Percentiles rank a stretch among this genome's conserved stretches.
Evolutionary conservation across 2,113 vertebrate genomes (phyloP).

Genomic region (Muntiacus muntjak): DNA sequence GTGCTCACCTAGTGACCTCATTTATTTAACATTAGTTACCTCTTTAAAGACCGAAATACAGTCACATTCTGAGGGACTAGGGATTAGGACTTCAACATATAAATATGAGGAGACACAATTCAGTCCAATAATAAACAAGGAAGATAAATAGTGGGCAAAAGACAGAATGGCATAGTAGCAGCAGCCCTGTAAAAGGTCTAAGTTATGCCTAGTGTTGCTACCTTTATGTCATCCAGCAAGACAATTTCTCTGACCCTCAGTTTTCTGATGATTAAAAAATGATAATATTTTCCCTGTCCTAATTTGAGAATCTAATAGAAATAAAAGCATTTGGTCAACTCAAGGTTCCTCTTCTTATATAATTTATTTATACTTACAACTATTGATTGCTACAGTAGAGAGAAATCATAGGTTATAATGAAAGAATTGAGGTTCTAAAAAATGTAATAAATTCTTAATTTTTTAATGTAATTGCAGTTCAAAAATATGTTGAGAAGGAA

Average conservation of each 20-base stretch:
- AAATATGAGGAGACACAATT: not conserved
- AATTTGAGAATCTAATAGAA: not conserved
- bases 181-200: not conserved
- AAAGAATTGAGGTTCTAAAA: not conserved
- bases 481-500: conserved; percentile 12
- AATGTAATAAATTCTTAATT: not conserved
- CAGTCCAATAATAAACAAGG: not conserved
- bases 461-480: not conserved
- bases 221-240: not conserved
- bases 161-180: not conserved
- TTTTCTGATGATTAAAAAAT: conserved; percentile 33
- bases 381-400: not conserved
- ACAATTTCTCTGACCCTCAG: not conserved
- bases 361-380: conserved; percentile 3
- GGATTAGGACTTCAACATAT: not conserved
- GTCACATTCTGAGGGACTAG: not conserved
- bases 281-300: not conserved
- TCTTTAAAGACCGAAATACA: not conserved
- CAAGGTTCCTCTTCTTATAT: not conserved
- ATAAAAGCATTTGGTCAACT: not conserved
- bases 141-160: not conserved
- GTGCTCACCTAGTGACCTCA: not conserved
- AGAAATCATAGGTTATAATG: not conserved
- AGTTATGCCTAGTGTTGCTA: not conserved
- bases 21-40: not conserved